phyloP scores from a whole-genome alignment of 2,888 invertebrate genomes.

The Sthenelais limicola region DNA sequence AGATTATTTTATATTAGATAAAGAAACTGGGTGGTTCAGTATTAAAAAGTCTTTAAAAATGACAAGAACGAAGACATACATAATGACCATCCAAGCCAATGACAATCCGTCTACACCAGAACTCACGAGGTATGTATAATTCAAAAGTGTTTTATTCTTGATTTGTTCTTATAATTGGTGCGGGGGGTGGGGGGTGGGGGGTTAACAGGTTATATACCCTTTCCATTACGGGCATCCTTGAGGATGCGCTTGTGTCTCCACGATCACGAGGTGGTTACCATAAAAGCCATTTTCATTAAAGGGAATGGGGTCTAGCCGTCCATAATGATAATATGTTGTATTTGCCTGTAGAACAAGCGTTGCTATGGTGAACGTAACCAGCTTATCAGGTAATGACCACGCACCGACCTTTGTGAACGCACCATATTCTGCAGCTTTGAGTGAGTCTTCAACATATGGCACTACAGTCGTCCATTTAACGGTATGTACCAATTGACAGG shows the following conservation, averaged over 20 bases:
- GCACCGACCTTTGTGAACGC: slow-evolving; percentile 37
- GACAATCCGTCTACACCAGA: slow-evolving; percentile 32
- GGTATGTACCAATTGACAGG: slow-evolving; percentile 19
- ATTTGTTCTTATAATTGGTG: too few species aligned
- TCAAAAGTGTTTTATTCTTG: too few species aligned
- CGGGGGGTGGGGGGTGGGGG: too few species aligned
- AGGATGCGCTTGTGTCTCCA: too few species aligned
- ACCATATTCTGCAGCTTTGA: slow-evolving; percentile 38
- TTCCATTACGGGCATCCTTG: too few species aligned
- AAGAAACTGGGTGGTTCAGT: slow-evolving; percentile 34
- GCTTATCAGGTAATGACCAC: slow-evolving; percentile 31
- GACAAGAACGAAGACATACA: slow-evolving; percentile 8
- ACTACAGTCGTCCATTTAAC: slow-evolving; percentile 36
- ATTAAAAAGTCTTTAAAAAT: slow-evolving; percentile 16
- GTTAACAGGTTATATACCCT: too few species aligned
- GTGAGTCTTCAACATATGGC: slow-evolving; percentile 43
- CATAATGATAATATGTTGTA: background rate
- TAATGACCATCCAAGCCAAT: slow-evolving; percentile 40
- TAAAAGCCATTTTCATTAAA: too few species aligned
- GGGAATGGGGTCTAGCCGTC: too few species aligned
- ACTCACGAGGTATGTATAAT: slow-evolving; percentile 40
- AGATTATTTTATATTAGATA: slow-evolving; percentile 31
- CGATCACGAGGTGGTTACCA: too few species aligned
- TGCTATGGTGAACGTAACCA: slow-evolving; percentile 43
- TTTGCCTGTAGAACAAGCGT: slow-evolving; percentile 23